A percentile compares a stretch with the other conserved stretches of the same genome.
These are phyloP conservation scores for honey bee (Apis mellifera) DNA, from an alignment of 1,140 invertebrate genomes.

Conservation along the genomic window DNA sequence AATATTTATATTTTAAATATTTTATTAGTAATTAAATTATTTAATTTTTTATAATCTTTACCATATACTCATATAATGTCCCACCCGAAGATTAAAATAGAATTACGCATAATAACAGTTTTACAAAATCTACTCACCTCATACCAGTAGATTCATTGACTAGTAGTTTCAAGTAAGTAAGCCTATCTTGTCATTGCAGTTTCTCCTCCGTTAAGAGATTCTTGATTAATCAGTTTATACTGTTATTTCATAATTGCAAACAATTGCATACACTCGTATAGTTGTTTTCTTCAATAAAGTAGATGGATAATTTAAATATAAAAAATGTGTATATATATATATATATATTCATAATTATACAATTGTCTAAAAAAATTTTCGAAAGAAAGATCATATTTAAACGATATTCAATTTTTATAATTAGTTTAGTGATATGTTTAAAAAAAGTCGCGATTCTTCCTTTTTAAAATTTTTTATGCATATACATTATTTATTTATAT, in stretches of 20 bases:
- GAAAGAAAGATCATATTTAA: not conserved
- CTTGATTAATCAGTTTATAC: conserved; percentile 71
- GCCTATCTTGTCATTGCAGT: conserved; percentile 79
- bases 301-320: conserved; percentile 6
- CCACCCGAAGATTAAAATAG: conserved; percentile 69
- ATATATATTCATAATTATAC: not conserved
- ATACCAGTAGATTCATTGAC: conserved; percentile 73
- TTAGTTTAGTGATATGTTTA: not conserved
- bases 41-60: conserved; percentile 56
- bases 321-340: not conserved
- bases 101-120: conserved; percentile 74
- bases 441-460: not conserved
- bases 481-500: not conserved
- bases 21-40: not conserved
- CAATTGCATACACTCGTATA: conserved; percentile 47
- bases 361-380: not conserved
- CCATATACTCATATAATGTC: conserved; percentile 46
- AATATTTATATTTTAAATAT: too few relatives aligned
- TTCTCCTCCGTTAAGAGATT: conserved; percentile 77
- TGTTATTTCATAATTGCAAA: conserved; percentile 67
- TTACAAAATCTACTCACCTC: conserved; percentile 78
- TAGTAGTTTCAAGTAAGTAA: conserved; percentile 79
- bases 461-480: not conserved
- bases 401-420: not conserved
- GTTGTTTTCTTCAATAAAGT: conserved; percentile 39